A percentile compares a stretch with the other conserved stretches of the same genome.
These are phyloP conservation scores for Eupithecia pulchellata DNA, from an alignment of 2,888 invertebrate species.

Conservation along the genomic window DNA sequence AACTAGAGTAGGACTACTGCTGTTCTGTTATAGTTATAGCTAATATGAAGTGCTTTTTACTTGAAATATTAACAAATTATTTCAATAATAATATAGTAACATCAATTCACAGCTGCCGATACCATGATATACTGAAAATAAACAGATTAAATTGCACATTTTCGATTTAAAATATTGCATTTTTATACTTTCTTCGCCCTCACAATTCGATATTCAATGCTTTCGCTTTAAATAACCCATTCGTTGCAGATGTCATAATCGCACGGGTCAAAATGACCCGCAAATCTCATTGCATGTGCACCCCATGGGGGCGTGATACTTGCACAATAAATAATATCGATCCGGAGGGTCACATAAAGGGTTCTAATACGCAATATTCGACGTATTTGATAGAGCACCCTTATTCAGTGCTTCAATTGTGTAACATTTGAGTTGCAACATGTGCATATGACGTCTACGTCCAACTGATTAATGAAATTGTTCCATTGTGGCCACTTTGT, in stretches of 20 bases:
- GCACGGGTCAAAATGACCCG: slow-evolving; percentile 43
- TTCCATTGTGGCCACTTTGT: slow-evolving; percentile 10
- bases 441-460: slow-evolving; percentile 40
- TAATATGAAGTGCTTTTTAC: not conserved
- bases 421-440: slow-evolving; percentile 46
- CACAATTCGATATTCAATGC: slow-evolving; percentile 29
- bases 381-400: slow-evolving; percentile 54
- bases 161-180: slow-evolving; percentile 28
- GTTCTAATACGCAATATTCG: slow-evolving; percentile 58
- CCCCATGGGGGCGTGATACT: slow-evolving; percentile 55
- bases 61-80: not conserved
- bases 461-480: slow-evolving; percentile 44
- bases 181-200: slow-evolving; percentile 37
- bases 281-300: slow-evolving; percentile 50
- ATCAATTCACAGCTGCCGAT: slow-evolving; percentile 22
- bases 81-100: not conserved
- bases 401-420: slow-evolving; percentile 48
- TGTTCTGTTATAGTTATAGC: not conserved
- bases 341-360: slow-evolving; percentile 61
- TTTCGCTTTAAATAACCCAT: slow-evolving; percentile 35
- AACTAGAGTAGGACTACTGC: not conserved
- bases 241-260: slow-evolving; percentile 42
- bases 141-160: slow-evolving; percentile 30
- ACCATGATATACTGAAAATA: slow-evolving; percentile 18
- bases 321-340: slow-evolving; percentile 55